A percentile compares a stretch with the other conserved stretches of the same genome.
phyloP scores from a whole-genome alignment of 2,113 vertebrate genomes.

The Dicrurus megarhynchus region DNA sequence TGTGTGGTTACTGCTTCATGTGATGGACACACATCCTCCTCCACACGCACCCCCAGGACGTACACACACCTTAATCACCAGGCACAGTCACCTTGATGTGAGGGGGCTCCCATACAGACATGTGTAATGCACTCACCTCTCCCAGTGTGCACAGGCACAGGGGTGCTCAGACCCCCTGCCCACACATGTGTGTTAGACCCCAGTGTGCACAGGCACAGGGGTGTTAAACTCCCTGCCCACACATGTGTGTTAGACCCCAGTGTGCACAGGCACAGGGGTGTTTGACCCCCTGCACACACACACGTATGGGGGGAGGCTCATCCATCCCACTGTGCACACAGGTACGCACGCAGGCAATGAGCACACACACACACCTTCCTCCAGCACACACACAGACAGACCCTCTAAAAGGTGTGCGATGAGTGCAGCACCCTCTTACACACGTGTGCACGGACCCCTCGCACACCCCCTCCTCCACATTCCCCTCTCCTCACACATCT shows the following conservation, averaged over 20 bases:
- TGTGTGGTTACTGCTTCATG: neutral
- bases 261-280: accelerated
- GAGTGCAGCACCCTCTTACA: neutral
- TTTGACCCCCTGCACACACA: accelerated
- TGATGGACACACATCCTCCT: accelerated
- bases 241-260: accelerated
- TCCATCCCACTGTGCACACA: accelerated
- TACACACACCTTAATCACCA: accelerated
- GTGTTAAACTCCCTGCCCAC: neutral
- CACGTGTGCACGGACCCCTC: neutral
- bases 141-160: accelerated
- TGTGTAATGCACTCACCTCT: accelerated
- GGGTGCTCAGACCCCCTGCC: neutral
- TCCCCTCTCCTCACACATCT: neutral
- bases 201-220: accelerated
- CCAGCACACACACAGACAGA: neutral
- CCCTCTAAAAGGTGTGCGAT: neutral
- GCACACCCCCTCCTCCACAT: too few species aligned
- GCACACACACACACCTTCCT: too few species aligned
- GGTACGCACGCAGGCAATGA: accelerated
- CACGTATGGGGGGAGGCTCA: accelerated
- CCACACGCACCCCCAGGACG: accelerated
- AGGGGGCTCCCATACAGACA: neutral
- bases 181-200: accelerated
- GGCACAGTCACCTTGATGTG: accelerated